Conservation (phyloP, 2,797 vertebrate species). For the Channa striata region DNA sequence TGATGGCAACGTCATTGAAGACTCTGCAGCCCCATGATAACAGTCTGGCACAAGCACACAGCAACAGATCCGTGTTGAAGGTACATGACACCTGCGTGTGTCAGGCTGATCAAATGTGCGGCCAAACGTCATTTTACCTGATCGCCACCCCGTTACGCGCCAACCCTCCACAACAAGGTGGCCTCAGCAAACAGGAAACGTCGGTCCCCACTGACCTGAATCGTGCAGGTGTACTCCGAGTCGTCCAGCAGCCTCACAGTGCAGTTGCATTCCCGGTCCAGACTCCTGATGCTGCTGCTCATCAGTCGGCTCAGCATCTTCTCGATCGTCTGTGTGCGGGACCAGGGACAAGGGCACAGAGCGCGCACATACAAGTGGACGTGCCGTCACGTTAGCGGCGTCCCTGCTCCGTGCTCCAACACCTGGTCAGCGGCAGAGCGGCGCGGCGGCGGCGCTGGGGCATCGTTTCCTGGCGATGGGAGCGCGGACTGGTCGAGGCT, state of each 20-base stretch:
- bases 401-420: conserved; percentile 60
- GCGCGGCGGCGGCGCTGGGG: conserved; percentile 58
- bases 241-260: conserved; percentile 98
- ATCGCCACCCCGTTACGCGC: conserved; percentile 25
- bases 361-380: conserved; percentile 64
- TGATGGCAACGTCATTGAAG: conserved; percentile 41
- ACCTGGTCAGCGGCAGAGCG: conserved; percentile 69
- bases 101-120: background rate
- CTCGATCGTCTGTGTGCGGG: conserved; percentile 75
- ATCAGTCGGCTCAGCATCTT: conserved; percentile 98
- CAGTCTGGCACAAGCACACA: conserved; percentile 26
- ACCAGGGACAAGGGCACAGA: conserved; percentile 68
- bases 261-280: conserved; percentile 95
- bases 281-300: conserved; percentile 97
- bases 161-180: conserved; percentile 50
- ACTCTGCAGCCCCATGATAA: conserved; percentile 44
- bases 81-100: conserved; percentile 12
- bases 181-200: conserved; percentile 29
- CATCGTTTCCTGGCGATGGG: conserved; percentile 62
- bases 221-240: conserved; percentile 96
- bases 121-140: conserved; percentile 29
- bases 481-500: conserved; percentile 23
- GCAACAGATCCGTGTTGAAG: conserved; percentile 8
- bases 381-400: conserved; percentile 67
- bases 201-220: conserved; percentile 89